Evolutionary conservation across 2,797 vertebrate genomes (phyloP), one percentile per base, ranked within the genome.

Genomic region (Dicrostonyx torquatus): DNA sequence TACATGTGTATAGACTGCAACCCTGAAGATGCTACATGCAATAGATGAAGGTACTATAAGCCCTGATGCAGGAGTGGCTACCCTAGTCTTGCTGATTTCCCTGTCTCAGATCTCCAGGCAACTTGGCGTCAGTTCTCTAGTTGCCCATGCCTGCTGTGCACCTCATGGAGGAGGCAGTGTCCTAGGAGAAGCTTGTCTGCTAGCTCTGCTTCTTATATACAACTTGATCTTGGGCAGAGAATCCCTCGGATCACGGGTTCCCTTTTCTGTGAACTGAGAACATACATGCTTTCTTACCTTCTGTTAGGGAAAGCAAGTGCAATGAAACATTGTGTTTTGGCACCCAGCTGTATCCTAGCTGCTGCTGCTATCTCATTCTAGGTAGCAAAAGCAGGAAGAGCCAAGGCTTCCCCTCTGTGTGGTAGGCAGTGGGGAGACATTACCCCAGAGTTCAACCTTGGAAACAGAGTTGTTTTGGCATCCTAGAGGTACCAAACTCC

Each of bases 391-490:
- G 64, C 34, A 87, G 0, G 34, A 40, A 12, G 72, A 60, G 72
- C 11, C 48, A 62, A 1, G 5, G 5, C 8, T 34, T 17, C 14
- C 85, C 60, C 88, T 76, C 86, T 15, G 55, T 0, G 0, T 1
- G 22, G 68, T 6, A 37, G 72, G 40, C 48, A 89, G 45, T 13
- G 48, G 40, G n/a, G 76, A 34, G 60, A 43, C 17, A 31, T 4
- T 29, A 26, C 26, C 68, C 64, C 31, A 7, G 45, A 80, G 9
- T 64, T 45, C 22, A n/a, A 72, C 72, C 5, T 8, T 82, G 31
- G 10, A 55, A 73, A 68, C 13, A 79, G 37, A 83, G 92, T 40
- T 34, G 24, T 70, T 80, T 85, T 93, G 92, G 94, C 48, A 91
- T 48, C 60, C 40, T 75, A 68, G 55, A 64, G 45, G 70, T 34